A percentile compares a stretch with the other conserved stretches of the same genome.
phyloP scores from a whole-genome alignment of 2,797 vertebrate species.

The Clarias platycephalus region DNA sequence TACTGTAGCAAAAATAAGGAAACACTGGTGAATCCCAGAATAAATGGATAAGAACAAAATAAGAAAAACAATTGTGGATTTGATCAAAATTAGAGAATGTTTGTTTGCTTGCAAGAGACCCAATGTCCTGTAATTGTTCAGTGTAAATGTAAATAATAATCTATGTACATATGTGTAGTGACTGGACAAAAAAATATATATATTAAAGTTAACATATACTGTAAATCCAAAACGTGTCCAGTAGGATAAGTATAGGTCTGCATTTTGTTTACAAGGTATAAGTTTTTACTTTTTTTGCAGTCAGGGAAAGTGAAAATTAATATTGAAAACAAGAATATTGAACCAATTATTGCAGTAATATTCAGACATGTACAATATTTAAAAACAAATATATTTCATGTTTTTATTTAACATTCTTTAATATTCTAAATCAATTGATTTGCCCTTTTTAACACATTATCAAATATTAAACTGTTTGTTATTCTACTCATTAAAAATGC shows the following conservation, averaged over 20 bases:
- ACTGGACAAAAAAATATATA: neutral
- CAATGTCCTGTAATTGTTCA: neutral
- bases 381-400: neutral
- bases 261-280: neutral
- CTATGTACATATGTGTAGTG: neutral
- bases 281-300: neutral
- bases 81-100: too few species aligned
- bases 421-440: neutral
- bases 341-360: neutral
- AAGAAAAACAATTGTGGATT: too few species aligned
- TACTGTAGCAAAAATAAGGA: too few species aligned
- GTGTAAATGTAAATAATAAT: neutral
- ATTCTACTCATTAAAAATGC: neutral
- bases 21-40: too few species aligned
- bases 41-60: too few species aligned
- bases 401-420: neutral
- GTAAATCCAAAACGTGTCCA: neutral
- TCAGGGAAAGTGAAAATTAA: neutral
- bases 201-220: neutral
- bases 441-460: neutral
- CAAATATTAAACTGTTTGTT: neutral
- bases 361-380: neutral
- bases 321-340: neutral
- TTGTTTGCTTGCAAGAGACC: too few species aligned
- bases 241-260: neutral